Evolutionary conservation across 2,113 vertebrate genomes (phyloP).

Genomic region (Centropristis striata): DNA sequence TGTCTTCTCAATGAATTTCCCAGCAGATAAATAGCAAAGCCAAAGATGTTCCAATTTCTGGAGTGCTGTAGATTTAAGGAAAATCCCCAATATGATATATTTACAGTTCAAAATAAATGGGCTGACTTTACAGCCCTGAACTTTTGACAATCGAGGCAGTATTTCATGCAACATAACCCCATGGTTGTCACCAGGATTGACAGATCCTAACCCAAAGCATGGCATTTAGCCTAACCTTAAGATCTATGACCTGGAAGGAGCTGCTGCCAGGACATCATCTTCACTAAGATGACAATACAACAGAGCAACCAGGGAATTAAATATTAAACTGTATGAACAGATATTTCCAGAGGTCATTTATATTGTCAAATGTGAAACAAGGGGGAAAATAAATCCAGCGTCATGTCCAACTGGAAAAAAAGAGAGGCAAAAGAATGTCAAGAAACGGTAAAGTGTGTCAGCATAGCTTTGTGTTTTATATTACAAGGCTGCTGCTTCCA

Average conservation of each 20-base stretch:
- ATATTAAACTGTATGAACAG: neutral
- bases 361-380: conserved; percentile 12
- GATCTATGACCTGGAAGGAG: conserved; percentile 5
- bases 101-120: conserved; percentile 21
- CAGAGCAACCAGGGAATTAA: no score
- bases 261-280: conserved; percentile 4
- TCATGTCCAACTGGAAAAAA: conserved; percentile 12
- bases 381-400: neutral
- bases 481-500: conserved; percentile 66
- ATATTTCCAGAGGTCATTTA: neutral
- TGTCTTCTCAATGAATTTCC: conserved; percentile 28
- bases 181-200: conserved; percentile 37
- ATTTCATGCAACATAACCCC: conserved; percentile 33
- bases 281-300: neutral
- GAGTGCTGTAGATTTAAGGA: neutral
- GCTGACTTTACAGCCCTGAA: conserved; percentile 22
- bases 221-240: conserved; percentile 47
- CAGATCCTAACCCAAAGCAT: conserved; percentile 27
- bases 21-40: conserved; percentile 15
- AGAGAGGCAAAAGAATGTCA: neutral
- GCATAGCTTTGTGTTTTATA: conserved; percentile 63
- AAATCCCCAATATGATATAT: conserved; percentile 27
- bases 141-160: neutral
- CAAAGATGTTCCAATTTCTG: neutral
- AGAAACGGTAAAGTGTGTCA: conserved; percentile 41